A percentile compares a stretch with the other conserved stretches of the same genome.
phyloP scores from a whole-genome alignment of 2,888 invertebrate species.

The Thysanoteuthis rhombus region DNA sequence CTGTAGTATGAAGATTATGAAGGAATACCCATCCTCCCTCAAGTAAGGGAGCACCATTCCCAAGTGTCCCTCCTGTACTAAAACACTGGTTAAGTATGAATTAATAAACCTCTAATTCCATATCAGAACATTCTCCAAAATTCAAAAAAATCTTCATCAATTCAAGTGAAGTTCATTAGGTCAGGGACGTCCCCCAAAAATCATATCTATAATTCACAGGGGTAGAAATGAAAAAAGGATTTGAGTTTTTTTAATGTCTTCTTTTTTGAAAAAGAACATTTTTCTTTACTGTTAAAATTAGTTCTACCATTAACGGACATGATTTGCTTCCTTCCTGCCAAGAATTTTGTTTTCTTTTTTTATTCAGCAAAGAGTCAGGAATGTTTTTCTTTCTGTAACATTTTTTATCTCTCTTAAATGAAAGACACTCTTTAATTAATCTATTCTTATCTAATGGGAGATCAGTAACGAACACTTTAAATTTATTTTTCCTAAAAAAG shows the following conservation, averaged over 20 bases:
- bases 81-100: too few species aligned
- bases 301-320: neutral
- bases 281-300: neutral
- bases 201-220: neutral
- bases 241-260: neutral
- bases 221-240: neutral
- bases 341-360: neutral
- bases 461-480: constrained; percentile 12
- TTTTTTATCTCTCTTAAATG: neutral
- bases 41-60: too few species aligned
- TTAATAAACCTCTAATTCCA: neutral
- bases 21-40: too few species aligned
- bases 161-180: neutral
- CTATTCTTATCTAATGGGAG: constrained; percentile 12
- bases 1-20: too few species aligned
- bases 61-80: too few species aligned
- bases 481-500: neutral
- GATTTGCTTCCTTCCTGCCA: neutral
- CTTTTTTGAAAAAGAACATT: too few species aligned
- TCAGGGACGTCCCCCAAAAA: neutral
- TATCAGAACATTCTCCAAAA: neutral
- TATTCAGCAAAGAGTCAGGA: neutral
- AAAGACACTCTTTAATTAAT: constrained; percentile 12
- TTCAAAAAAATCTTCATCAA: neutral
- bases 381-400: neutral